Evolutionary conservation across 2,797 vertebrate species (phyloP), one percentile per base, ranked within the genome.

Genomic region (Pagetopsis macropterus): DNA sequence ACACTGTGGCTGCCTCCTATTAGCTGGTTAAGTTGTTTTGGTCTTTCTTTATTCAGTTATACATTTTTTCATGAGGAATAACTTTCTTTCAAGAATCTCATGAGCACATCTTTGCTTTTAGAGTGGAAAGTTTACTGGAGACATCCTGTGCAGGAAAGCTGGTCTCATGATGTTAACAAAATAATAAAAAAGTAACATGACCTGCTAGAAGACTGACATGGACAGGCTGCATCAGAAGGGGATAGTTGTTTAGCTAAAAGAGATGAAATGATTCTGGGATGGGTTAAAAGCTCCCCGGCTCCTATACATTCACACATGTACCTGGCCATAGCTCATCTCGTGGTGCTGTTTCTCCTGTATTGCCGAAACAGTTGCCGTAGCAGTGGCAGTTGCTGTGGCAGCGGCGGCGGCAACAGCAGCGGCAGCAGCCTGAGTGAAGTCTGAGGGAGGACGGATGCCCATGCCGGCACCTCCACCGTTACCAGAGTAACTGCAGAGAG

Each of bases 331-430:
- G 93, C 91, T 96, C 91, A 98, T 86, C 85, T 99, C 97, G 88
- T 98, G 97, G 91, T 96, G 97, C 90, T 99, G 97, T 70, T 98
- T 98, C 73, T 99, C 97, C 82, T 98, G 97, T 61, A 99, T 95
- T 0, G 97, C 97, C 0, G 97, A 96, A 40, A 99, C 97, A 0
- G 97, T 98, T 1, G 97, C 97, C 0, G 97, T 99, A 21, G 97
- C 97, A 0, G 97, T 98, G 65, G 97, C 97, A 0, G 97, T 98
- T 23, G 97, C 97, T 0, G 97, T 99, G 82, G 97, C 97, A 0
- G 97, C 97, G 0, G 97, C 97, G 0, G 96, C 97, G 0, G 97
- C 97, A 2, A 98, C 97, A 0, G 97, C 97, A 0, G 97, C 97
- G 0, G 97, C 96, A 0, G 97, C 96, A 0, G 97, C 97, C 84